Conservation (phyloP, 1,140 invertebrate genomes). For the Orussus abietinus region DNA sequence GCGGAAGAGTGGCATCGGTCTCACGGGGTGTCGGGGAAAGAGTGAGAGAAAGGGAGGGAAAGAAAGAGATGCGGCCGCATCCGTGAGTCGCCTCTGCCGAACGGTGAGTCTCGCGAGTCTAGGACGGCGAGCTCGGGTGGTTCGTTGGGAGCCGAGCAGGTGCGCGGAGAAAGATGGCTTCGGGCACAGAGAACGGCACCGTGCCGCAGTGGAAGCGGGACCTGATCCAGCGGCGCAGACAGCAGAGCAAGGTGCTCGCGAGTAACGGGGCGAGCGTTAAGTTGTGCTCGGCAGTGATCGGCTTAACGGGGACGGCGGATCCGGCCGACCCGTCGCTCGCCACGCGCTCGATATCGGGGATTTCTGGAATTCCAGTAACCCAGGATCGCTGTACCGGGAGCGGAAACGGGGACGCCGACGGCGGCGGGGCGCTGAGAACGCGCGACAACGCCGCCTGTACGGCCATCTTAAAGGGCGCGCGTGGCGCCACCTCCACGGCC, state of each 20-base stretch:
- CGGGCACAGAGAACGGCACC: conserved; percentile 23
- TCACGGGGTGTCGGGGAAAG: background rate
- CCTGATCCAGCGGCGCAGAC: conserved; percentile 62
- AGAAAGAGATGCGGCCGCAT: too few species aligned
- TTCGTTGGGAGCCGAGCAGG: background rate
- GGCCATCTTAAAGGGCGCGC: conserved; percentile 9
- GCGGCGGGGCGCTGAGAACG: conserved; percentile 10
- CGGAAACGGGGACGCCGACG: too few species aligned
- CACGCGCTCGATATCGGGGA: too few species aligned
- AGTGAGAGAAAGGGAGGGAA: background rate
- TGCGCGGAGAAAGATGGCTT: conserved; percentile 30
- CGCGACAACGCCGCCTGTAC: conserved; percentile 1
- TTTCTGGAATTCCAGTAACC: too few species aligned
- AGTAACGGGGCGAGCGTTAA: conserved; percentile 39
- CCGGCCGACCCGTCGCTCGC: conserved; percentile 35
- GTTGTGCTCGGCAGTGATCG: conserved; percentile 20
- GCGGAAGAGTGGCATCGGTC: too few species aligned
- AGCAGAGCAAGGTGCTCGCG: conserved; percentile 38
- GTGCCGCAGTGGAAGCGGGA: conserved; percentile 71
- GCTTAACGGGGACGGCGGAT: conserved; percentile 24
- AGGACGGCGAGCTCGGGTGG: background rate
- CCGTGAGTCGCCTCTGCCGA: too few species aligned
- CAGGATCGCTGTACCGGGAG: too few species aligned
- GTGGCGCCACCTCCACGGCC: conserved; percentile 17
- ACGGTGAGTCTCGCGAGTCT: background rate